Base-by-base conservation (phyloP, 2,888 invertebrate genomes). In the Aspidiotus destructor region DNA sequence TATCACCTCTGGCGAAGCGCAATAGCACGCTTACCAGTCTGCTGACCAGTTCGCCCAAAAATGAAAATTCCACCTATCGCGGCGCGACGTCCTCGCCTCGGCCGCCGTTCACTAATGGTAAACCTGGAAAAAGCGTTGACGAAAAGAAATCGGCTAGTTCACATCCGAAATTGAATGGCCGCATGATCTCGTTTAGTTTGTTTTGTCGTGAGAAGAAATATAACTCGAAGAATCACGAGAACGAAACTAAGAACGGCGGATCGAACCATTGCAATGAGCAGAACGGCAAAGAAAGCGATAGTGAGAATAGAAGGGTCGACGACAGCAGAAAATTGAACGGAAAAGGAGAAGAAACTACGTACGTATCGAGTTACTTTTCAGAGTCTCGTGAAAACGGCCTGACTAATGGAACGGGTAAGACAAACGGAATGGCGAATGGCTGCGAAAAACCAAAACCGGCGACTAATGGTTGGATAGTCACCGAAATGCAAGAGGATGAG, bases 21-120 rank as follows among this genome's bases (percentile, higher is more conserved):
- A 67, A 67, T 48, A 67, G 67, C 52, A 67, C 67, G 58, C 58
- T 67, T 44, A 67, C 67, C 40, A 67, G 67, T 16, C 28, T 67
- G 52, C 58, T 67, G 48, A 58, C 57, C 40, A 67, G 58, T 15
- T 67, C 67, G 52, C 44, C 65, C 16, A 65, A 65, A 17, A 58
- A 58, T 40, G 65, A 63, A 8, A 54, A 42, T 9, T 41, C 62
- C 8, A n/a, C 52, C 2, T 41, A 55, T 13, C 41, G 64, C 11
- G 9, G 7, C 15, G 53, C 41, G 53, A 52, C 62, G 17, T 17
- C 54, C 1, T 64, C 64, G 55, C 55, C 65, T 10, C 28, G 17
- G 28, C 28, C 58, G 16, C 28, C 40, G 28, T 58, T 13, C 16
- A 16, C 55, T 9, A 58, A 11, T 10, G 9, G 17, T 28, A 17